These are phyloP conservation scores for Prionailurus bengalensis DNA, from an alignment of 2,113 vertebrate species.

Conservation along the genomic window DNA sequence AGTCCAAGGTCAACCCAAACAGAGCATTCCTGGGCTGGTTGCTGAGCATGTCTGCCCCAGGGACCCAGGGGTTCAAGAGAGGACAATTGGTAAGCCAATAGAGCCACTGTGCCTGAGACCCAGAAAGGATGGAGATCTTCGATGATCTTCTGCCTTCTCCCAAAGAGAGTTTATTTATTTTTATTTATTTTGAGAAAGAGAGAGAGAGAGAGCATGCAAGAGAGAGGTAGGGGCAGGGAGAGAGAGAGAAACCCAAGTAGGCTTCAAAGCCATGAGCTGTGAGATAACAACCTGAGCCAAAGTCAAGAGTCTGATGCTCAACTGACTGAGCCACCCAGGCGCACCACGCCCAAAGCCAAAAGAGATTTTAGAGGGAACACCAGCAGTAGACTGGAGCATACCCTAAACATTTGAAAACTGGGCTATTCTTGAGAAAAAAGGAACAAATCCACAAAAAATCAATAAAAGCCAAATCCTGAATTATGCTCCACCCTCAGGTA, in stretches of 20 bases:
- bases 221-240: no score
- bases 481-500: background rate
- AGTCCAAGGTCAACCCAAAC: background rate
- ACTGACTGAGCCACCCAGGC: no score
- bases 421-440: constrained; percentile 23
- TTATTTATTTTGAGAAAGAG: no score
- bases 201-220: no score
- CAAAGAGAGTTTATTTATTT: background rate
- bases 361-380: background rate
- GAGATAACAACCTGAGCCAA: no score
- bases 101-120: background rate
- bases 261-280: no score
- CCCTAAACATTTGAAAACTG: background rate
- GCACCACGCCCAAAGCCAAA: no score
- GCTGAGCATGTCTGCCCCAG: background rate
- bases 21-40: background rate
- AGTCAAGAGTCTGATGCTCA: no score
- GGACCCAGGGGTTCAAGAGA: background rate
- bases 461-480: constrained; percentile 20
- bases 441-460: background rate
- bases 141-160: background rate
- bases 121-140: background rate
- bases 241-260: no score
- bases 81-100: background rate
- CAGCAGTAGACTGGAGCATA: background rate